phyloP scores from a whole-genome alignment of 1,140 invertebrate species.

The Harlomillsia oculata region DNA sequence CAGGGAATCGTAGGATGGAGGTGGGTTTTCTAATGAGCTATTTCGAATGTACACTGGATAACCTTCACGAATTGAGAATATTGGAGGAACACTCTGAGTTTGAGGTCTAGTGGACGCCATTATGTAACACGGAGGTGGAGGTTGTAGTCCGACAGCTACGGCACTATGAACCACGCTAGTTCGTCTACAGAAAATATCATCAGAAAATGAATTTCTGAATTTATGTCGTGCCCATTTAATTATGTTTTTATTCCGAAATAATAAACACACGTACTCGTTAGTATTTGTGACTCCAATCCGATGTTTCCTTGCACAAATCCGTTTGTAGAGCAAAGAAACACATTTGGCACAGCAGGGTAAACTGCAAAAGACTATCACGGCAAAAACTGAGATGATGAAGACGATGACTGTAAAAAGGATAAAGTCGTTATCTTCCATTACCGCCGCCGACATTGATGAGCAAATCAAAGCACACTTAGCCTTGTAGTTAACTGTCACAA shows the following conservation, averaged over 20 bases:
- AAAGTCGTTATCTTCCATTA: conserved; percentile 9
- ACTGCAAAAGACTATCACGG: conserved; percentile 5
- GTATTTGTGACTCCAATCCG: conserved; percentile 6
- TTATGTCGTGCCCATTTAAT: neutral
- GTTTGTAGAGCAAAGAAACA: conserved; percentile 1
- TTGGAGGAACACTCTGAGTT: too few relatives aligned
- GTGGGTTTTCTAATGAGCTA: too few relatives aligned
- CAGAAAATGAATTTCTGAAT: neutral
- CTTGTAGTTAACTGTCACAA: too few relatives aligned
- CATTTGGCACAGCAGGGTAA: conserved; percentile 6
- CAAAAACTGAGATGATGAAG: conserved; percentile 2
- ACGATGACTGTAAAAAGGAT: neutral
- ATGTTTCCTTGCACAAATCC: conserved; percentile 6
- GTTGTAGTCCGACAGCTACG: neutral
- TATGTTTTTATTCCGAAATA: neutral
- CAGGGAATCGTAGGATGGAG: too few relatives aligned
- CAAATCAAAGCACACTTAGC: too few relatives aligned
- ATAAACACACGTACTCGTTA: too few relatives aligned
- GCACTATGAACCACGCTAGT: neutral
- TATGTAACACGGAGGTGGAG: neutral
- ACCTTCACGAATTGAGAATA: too few relatives aligned
- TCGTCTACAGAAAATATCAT: neutral
- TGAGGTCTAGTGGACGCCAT: too few relatives aligned
- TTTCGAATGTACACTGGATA: too few relatives aligned
- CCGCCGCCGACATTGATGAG: too few relatives aligned